Evolutionary conservation across 2,113 vertebrate species (phyloP), one percentile per base, ranked within the genome.

Genomic region (Perognathus longimembris): DNA sequence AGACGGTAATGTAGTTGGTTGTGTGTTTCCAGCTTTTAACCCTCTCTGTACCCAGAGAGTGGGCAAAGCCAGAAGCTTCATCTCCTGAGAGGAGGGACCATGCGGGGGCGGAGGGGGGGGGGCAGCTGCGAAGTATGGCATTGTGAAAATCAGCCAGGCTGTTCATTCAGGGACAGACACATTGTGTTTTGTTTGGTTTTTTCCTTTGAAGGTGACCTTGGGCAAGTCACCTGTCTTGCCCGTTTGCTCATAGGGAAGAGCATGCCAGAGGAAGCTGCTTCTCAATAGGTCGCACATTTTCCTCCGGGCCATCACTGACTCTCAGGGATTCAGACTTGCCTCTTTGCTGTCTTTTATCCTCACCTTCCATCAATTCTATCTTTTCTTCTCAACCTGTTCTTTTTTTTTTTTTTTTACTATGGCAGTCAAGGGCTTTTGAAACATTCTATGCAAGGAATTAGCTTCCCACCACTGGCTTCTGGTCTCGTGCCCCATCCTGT

Each of bases 271-370:
- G 14, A 24, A 36, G 26, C 66, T 22, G 64, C 7, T 21, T 69
- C 79, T 82, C 30, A 0, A 12, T 22, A 26, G 0, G 2, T 0
- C 18, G 50, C 38, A 42, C 17, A 0, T 18, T 76, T 64, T 2
- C 74, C 32, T 28, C 30, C 32, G 7, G 0, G 28, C 3, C 26
- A 2, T 9, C 32, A 45, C 73, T 3, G 1, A 12, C 57, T 74
- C 38, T 36, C 28, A 32, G 36, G 34, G 42, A 28, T 6, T 50
- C 34, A 0, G 54, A 21, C n/a, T 50, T 32, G 2, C 17, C 7
- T 3, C 20, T 26, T 1, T 6, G 7, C 18, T 4, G 2, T 32
- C 70, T 76, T 50, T 61, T 9, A 45, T 3, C 59, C 36, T 45
- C 21, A 21, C 1, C 11, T 18, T 5, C 24, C 45, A 22, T n/a